Base-by-base conservation (phyloP, 2,113 vertebrate species). In the Rhipidura dahli region DNA sequence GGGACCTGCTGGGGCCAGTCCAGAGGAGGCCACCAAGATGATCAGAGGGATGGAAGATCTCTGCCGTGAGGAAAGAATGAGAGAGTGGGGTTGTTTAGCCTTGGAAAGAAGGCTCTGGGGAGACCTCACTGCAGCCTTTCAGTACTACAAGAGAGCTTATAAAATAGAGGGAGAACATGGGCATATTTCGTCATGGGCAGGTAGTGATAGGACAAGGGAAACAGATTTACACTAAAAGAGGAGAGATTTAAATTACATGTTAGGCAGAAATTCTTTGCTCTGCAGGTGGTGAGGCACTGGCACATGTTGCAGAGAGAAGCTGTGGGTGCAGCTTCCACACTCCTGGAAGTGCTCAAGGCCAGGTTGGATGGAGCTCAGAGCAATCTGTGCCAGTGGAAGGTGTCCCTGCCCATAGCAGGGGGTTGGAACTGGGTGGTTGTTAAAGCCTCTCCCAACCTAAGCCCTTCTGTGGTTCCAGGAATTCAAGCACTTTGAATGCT, bases 1-100 rank as follows among this genome's bases (percentile, higher is more conserved):
- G 8, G 37, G 33, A 68, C 14, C 33, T 69, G 27, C 3, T 44
- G 22, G 53, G 60, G 10, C 0, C 0, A 69, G 33, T 0, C 1
- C 63, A 60, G 44, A 60, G 37, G 22, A 23, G 11, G 21, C 0
- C n/a, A 75, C 9, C 0, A 35, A 42, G 4, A 5, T 37, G 9
- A 7, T 12, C 7, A 27, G 6, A 23, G 22, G 7, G 27, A 1
- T 44, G 37, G 37, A 68, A 22, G 2, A 60, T 0, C 27, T 37
- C 17, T 59, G 8, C 35, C 50, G 0, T 50, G 22, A 49, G 6
- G 7, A 69, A 9, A 33, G 14, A 11, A 22, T 44, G 63, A 33
- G 4, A 68, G 13, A 69, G 22, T 33, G 18, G 63, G 7, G 17
- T 13, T 60, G 33, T 9, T 77, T 14, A 77, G 2, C 27, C 27